phyloP scores from a whole-genome alignment of 2,888 invertebrate genomes.

The Dynastes maya region DNA sequence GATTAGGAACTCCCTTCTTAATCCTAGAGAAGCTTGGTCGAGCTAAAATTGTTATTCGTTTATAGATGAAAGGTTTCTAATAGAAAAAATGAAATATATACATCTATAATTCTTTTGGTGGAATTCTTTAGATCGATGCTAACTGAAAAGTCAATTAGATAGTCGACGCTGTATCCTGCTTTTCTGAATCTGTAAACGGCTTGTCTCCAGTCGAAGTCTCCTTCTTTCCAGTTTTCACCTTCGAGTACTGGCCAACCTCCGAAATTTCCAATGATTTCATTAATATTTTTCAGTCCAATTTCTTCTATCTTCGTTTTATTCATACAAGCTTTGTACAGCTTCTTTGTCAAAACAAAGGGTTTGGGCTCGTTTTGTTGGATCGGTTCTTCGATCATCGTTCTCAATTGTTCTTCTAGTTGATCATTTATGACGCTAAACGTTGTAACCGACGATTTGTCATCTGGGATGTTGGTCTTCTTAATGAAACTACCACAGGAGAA shows the following conservation, averaged over 20 bases:
- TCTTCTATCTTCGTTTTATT: constrained; percentile 88
- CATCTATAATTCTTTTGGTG: constrained; percentile 87
- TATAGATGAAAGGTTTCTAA: constrained; percentile 12
- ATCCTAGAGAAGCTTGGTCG: constrained; percentile 89
- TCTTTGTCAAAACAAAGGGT: constrained; percentile 85
- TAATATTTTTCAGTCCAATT: constrained; percentile 82
- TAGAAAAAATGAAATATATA: constrained; percentile 70
- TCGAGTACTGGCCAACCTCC: constrained; percentile 97
- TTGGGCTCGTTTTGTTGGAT: constrained; percentile 76
- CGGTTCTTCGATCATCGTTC: constrained; percentile 80
- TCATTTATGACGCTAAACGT: constrained; percentile 85
- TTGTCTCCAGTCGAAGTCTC: constrained; percentile 85
- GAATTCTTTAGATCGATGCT: constrained; percentile 93
- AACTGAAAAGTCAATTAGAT: constrained; percentile 92
- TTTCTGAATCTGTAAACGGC: constrained; percentile 87
- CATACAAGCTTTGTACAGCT: constrained; percentile 90
- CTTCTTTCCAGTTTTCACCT: constrained; percentile 82
- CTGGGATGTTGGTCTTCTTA: constrained; percentile 80
- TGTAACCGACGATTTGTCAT: constrained; percentile 86
- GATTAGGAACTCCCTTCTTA: constrained; percentile 88
- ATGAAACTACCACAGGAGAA: constrained; percentile 86
- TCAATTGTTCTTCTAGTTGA: constrained; percentile 81
- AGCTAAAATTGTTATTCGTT: constrained; percentile 73
- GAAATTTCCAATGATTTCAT: constrained; percentile 80
- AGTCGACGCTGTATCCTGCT: constrained; percentile 90